Evolutionary conservation across 2,888 invertebrate genomes (phyloP), one percentile per base, ranked within the genome.

Genomic region (Chrysolina haemoptera): DNA sequence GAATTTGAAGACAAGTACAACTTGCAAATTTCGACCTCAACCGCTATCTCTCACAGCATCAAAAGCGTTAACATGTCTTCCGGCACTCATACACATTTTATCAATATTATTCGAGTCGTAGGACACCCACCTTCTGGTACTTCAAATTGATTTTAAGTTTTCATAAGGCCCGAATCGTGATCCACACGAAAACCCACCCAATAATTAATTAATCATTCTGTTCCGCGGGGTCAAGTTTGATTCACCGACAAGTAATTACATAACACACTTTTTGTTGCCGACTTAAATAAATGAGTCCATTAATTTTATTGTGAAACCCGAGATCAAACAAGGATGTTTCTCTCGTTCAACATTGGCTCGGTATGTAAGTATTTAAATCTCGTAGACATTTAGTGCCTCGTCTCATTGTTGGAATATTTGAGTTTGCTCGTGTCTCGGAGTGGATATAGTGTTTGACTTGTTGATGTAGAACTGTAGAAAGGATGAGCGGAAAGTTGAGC

Each of bases 241-340:
- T 53, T 20, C 11, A 20, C 53, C 53, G 14, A 12, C 53, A 53
- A 53, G 53, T 53, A 53, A 53, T 53, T 20, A 53, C 53, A 18
- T 20, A 53, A 53, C 53, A 53, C 20, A 22, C 18, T 53, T 53
- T 53, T 53, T 53, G 14, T 53, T 35, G 53, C 53, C 20, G 53
- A 53, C 53, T 53, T 11, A 20, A 53, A 53, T 20, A 18, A 53
- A 53, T 53, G 53, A 20, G 53, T 53, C 53, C 53, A 53, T 53
- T 53, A 53, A 53, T 53, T 53, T 53, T 20, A 53, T 53, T 53
- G 53, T 53, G 53, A 53, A 53, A 53, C 53, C 20, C 5, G 53
- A 53, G 53, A 53, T 53, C 53, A 53, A 53, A 53, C 53, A 53
- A 53, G 53, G 53, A 53, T 53, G 53, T 53, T 53, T 12, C 20